These are phyloP conservation scores for Abramis brama DNA, from an alignment of 2,113 vertebrate genomes.

Conservation along the genomic window DNA sequence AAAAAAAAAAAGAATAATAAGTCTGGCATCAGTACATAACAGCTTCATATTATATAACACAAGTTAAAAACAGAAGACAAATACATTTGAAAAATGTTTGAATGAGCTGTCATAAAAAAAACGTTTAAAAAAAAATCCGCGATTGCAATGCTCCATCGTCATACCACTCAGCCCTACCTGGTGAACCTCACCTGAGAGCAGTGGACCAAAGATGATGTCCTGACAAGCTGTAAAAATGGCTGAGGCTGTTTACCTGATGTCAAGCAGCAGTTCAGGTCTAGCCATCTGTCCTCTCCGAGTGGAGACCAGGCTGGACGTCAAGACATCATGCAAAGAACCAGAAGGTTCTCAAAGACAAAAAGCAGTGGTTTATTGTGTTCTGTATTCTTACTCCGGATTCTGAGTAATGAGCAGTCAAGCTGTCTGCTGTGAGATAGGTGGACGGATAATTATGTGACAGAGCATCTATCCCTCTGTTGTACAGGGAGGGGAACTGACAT, in stretches of 20 bases:
- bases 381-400: background rate
- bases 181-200: slow-evolving; percentile 10
- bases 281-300: slow-evolving; percentile 12
- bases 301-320: background rate
- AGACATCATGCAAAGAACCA: slow-evolving; percentile 9
- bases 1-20: background rate
- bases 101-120: background rate
- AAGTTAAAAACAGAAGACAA: background rate
- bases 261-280: background rate
- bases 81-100: background rate
- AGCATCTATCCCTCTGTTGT: slow-evolving; percentile 14
- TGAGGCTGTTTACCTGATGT: background rate
- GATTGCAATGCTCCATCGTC: background rate
- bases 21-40: background rate
- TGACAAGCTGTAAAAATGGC: slow-evolving; percentile 16
- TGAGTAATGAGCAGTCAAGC: slow-evolving; percentile 33
- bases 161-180: background rate
- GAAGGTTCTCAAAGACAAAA: background rate
- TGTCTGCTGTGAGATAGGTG: slow-evolving; percentile 22
- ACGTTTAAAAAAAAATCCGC: background rate
- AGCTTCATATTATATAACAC: background rate
- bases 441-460: slow-evolving; percentile 9
- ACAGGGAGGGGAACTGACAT: background rate
- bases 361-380: slow-evolving; percentile 13
- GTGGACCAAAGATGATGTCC: slow-evolving; percentile 13